These are phyloP conservation scores for Pristionchus pacificus DNA, from an alignment of 1,140 invertebrate species.

Conservation along the genomic window DNA sequence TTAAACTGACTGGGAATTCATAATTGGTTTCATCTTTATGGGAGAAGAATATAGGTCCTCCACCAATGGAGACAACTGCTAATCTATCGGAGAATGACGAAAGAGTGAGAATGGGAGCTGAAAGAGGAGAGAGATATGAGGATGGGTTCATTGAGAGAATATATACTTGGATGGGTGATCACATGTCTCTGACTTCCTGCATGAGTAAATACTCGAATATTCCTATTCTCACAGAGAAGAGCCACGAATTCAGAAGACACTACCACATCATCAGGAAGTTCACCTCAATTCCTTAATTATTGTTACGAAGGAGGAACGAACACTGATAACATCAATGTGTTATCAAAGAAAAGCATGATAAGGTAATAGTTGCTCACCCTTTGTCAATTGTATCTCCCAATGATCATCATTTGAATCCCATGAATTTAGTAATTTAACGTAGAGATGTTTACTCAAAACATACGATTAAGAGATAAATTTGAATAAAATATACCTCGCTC, in stretches of 20 bases:
- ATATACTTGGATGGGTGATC: conserved; percentile 6
- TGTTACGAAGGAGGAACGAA: too few species aligned
- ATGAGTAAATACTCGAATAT: conserved; percentile 16
- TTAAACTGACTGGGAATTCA: conserved; percentile 1
- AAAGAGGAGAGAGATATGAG: background rate
- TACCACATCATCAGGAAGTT: conserved; percentile 7
- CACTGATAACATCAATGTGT: background rate
- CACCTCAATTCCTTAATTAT: background rate
- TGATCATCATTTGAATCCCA: background rate
- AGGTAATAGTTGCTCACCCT: background rate
- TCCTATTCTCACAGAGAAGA: conserved; percentile 4
- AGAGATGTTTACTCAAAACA: background rate
- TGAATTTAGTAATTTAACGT: background rate
- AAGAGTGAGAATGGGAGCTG: conserved; percentile 11
- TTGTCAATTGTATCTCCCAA: background rate
- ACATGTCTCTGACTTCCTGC: conserved; percentile 17
- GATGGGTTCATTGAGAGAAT: background rate
- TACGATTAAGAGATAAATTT: too few species aligned
- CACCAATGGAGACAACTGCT: conserved; percentile 7
- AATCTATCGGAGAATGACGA: conserved; percentile 5
- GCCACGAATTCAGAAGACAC: conserved; percentile 5
- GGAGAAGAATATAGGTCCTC: conserved; percentile 6
- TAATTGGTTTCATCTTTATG: conserved; percentile 1
- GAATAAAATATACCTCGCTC: too few species aligned
- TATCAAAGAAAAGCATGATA: too few species aligned